Evolutionary conservation across 1,140 invertebrate genomes (phyloP), one percentile per base, ranked within the genome.

Genomic region (Polypedilum vanderplanki): DNA sequence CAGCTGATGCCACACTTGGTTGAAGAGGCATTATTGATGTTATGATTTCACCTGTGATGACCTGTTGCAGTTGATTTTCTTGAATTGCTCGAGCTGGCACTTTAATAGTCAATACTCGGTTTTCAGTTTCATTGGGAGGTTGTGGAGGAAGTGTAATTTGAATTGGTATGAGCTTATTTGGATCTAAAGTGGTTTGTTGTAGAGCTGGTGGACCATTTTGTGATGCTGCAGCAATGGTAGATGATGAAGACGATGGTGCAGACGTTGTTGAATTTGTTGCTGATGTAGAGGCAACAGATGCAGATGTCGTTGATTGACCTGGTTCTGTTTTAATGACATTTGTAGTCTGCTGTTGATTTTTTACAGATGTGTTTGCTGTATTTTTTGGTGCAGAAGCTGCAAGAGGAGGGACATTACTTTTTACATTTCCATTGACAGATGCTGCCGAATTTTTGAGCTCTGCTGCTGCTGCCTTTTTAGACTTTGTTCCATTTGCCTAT

Each of bases 11-110:
- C 79, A 93, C 80, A 41, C 89, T 87, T 75, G 90, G 87, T 33
- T 93, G 92, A 76, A 95, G 85, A 78, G 88, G 88, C 87, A 95
- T 93, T 70, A 93, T 94, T 0, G 91, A 92, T 79, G 92, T 91
- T 77, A 95, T 94, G 41, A 94, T 88, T 33, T 92, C 91, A 33
- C 92, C 92, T 20, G 91, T 92, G 75, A 95, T 85, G 74, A 84
- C 83, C 77, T 83, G 86, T 76, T 87, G 87, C 22, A 88, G 78
- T 78, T 87, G 86, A 80, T 87, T 87, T 82, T 90, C 88, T 84
- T 91, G 90, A 74, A 94, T 85, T 24, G 91, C 90, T 17, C 91
- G 90, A 40, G 91, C 91, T 77, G 93, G 92, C 79, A 95, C 93
- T 82, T 94, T 91, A 80, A 94, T 91, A 9, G 91, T 92, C 75